A percentile compares a stretch with the other conserved stretches of the same genome.
phyloP scores from a whole-genome alignment of 30 jellyfish, hydroid and myxozoan species.

The Haliclystus octoradiatus region DNA sequence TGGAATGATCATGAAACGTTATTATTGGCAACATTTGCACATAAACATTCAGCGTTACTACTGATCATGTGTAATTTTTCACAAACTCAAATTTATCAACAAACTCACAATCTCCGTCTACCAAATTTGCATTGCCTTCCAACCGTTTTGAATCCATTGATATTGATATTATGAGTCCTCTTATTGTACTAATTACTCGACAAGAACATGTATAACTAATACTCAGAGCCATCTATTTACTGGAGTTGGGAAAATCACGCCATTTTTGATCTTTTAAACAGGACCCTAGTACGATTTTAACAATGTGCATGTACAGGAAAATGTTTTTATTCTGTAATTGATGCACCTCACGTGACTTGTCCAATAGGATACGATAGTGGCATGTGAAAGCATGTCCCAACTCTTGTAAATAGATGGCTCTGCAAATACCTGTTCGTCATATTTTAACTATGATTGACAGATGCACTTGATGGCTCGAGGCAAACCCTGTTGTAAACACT shows the following conservation, averaged over 20 bases:
- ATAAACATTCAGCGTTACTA: slow-evolving; percentile 30
- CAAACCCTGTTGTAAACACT: slow-evolving; percentile 13
- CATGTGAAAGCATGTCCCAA: too few species aligned
- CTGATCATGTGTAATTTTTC: slow-evolving; percentile 18
- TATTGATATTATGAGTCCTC: slow-evolving; percentile 30
- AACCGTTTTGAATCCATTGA: slow-evolving; percentile 24
- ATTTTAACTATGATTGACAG: slow-evolving; percentile 21
- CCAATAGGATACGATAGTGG: too few species aligned
- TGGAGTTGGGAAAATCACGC: too few species aligned
- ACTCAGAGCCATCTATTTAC: too few species aligned
- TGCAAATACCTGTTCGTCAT: too few species aligned
- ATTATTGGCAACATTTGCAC: slow-evolving; percentile 23
- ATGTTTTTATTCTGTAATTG: too few species aligned
- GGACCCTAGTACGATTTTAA: too few species aligned
- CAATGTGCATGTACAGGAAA: too few species aligned
- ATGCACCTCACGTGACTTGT: too few species aligned
- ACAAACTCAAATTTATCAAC: slow-evolving; percentile 14
- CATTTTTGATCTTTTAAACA: too few species aligned
- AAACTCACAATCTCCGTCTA: slow-evolving; percentile 13
- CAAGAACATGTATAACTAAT: too few species aligned
- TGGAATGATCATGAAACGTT: slow-evolving; percentile 14
- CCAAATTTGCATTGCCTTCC: slow-evolving; percentile 12
- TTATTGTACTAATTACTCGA: slow-evolving; percentile 8
- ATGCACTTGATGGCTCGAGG: slow-evolving; percentile 45
- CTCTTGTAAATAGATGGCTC: too few species aligned